phyloP scores from a whole-genome alignment of 2,113 vertebrate species.

The Rhinichthys klamathensis region DNA sequence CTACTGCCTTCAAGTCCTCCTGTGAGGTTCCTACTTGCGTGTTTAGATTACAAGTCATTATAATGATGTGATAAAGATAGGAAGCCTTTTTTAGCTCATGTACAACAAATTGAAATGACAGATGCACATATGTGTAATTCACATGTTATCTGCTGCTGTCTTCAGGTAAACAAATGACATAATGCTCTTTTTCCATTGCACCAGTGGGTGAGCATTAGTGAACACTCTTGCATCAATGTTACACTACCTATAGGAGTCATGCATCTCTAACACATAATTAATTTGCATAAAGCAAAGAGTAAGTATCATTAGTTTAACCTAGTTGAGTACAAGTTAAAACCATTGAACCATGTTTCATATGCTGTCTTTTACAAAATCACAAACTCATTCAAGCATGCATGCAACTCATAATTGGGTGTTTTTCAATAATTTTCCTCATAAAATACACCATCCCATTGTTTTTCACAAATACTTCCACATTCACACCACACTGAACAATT shows the following conservation, averaged over 20 bases:
- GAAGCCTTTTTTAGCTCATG: neutral
- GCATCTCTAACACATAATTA: neutral
- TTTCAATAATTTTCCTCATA: too few species aligned
- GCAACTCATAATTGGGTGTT: neutral
- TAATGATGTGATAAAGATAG: neutral
- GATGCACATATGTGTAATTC: neutral
- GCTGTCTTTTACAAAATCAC: too few species aligned
- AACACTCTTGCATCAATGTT: neutral
- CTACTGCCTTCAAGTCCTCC: neutral
- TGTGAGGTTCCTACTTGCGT: neutral
- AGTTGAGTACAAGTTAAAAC: neutral
- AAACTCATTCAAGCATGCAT: neutral
- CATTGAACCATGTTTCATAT: neutral
- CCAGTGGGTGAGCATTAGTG: neutral
- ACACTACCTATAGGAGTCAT: neutral
- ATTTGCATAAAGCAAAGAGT: neutral
- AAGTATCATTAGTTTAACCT: neutral
- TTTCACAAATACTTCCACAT: too few species aligned
- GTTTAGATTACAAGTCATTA: neutral
- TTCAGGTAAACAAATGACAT: neutral
- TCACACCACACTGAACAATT: too few species aligned
- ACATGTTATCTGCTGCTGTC: neutral
- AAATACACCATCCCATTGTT: too few species aligned
- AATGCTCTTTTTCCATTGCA: neutral
- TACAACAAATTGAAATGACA: neutral